These are phyloP conservation scores for Notechis scutatus DNA, from an alignment of 2,113 vertebrate genomes.

Conservation along the genomic window DNA sequence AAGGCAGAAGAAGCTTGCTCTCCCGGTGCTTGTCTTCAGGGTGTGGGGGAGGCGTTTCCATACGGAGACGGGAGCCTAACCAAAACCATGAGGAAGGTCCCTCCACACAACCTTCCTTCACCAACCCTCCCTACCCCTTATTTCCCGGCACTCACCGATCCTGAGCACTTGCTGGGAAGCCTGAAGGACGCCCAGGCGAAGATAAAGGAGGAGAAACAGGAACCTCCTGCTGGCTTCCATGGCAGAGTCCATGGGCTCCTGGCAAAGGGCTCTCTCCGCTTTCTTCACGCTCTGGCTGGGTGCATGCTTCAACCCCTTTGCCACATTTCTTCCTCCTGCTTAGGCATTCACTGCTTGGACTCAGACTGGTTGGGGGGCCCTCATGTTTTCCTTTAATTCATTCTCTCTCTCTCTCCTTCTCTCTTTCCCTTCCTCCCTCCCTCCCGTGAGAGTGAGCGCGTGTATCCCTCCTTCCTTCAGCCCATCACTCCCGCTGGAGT, in stretches of 20 bases:
- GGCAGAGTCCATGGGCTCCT: conserved; percentile 66
- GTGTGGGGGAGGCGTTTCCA: neutral
- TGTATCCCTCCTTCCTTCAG: conserved; percentile 4
- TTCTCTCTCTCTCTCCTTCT: neutral
- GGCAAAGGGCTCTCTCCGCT: conserved; percentile 65
- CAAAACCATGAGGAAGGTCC: neutral
- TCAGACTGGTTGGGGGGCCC: conserved; percentile 31
- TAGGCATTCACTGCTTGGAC: conserved; percentile 25
- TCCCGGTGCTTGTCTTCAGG: neutral
- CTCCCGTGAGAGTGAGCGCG: neutral
- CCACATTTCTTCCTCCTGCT: conserved; percentile 22
- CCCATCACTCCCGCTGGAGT: conserved; percentile 32
- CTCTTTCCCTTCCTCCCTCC: neutral
- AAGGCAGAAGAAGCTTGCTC: neutral
- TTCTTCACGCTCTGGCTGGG: conserved; percentile 45
- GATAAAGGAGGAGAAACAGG: conserved; percentile 75
- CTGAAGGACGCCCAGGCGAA: conserved; percentile 74
- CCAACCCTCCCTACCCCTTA: neutral
- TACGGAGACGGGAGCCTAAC: neutral
- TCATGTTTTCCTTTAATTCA: conserved; percentile 49
- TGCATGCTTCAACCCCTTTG: conserved; percentile 64
- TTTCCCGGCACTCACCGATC: conserved; percentile 81
- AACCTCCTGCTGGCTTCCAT: conserved; percentile 75
- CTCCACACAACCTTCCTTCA: no score
- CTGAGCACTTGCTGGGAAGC: conserved; percentile 87